These are phyloP conservation scores for Neodiprion virginianus DNA, from an alignment of 1,140 invertebrate genomes.

Conservation along the genomic window DNA sequence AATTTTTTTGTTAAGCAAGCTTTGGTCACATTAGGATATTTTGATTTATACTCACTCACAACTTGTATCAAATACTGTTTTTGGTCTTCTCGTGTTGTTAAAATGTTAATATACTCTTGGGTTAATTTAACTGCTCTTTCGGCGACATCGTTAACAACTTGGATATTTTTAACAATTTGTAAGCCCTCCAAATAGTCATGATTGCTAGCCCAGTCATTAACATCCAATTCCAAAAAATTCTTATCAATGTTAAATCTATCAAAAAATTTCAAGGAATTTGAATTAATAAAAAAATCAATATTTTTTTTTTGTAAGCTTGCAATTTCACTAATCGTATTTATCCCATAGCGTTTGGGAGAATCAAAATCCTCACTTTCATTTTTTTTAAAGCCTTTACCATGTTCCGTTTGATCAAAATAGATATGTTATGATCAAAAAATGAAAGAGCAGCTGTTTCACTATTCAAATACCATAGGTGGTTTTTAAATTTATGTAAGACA, in stretches of 20 bases:
- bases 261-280: not conserved
- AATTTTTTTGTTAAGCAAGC: conserved; percentile 11
- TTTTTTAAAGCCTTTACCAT: not conserved
- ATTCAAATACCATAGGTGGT: conserved; percentile 37
- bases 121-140: conserved; percentile 12
- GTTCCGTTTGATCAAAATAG: not conserved
- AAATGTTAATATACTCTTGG: too few species aligned
- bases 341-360: not conserved
- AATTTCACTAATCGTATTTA: not conserved
- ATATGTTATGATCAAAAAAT: conserved; percentile 31
- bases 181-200: conserved; percentile 15
- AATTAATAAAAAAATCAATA: conserved; percentile 13
- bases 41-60: too few species aligned
- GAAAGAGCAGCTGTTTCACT: conserved; percentile 28
- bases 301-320: not conserved
- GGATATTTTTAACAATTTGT: conserved; percentile 12
- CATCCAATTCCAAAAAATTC: conserved; percentile 20
- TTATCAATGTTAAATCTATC: conserved; percentile 16
- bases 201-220: conserved; percentile 17
- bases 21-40: not conserved
- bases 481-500: conserved; percentile 30
- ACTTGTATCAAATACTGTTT: too few species aligned
- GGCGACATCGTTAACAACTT: conserved; percentile 19
- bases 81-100: too few species aligned
- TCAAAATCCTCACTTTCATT: not conserved